These are phyloP conservation scores for Cebidichthys violaceus DNA, from an alignment of 2,113 vertebrate species.

Conservation along the genomic window DNA sequence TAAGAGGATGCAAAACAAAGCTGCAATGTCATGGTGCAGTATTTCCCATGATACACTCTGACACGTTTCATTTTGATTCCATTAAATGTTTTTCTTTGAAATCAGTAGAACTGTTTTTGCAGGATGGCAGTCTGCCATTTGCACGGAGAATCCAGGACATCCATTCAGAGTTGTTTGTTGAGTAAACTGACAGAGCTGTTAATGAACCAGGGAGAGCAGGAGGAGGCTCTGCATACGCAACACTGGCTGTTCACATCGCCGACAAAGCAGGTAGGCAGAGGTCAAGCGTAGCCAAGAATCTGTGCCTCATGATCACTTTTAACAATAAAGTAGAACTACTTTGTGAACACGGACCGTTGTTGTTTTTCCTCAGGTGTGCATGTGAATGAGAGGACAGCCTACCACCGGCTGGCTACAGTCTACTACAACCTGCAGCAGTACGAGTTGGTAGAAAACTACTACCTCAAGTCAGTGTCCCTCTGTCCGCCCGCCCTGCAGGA, in stretches of 20 bases:
- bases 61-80: background rate
- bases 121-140: constrained; percentile 93
- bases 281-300: background rate
- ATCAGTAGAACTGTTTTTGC: background rate
- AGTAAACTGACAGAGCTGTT: constrained; percentile 93
- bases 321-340: background rate
- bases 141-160: constrained; percentile 88
- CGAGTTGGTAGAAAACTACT: constrained; percentile 97
- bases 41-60: background rate
- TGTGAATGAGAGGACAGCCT: constrained; percentile 89
- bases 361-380: constrained; percentile 81
- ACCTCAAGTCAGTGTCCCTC: constrained; percentile 91
- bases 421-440: constrained; percentile 89
- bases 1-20: constrained; percentile 55
- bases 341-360: background rate
- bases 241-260: constrained; percentile 89
- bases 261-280: constrained; percentile 84
- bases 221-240: constrained; percentile 95
- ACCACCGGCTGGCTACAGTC: constrained; percentile 92
- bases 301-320: background rate
- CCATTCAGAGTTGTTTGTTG: constrained; percentile 90
- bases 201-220: constrained; percentile 85
- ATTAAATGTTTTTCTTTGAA: background rate
- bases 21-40: background rate
- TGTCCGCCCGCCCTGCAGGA: constrained; percentile 85